These are phyloP conservation scores for Ypsolopha sequella DNA, from an alignment of 2,888 invertebrate genomes.

Conservation along the genomic window DNA sequence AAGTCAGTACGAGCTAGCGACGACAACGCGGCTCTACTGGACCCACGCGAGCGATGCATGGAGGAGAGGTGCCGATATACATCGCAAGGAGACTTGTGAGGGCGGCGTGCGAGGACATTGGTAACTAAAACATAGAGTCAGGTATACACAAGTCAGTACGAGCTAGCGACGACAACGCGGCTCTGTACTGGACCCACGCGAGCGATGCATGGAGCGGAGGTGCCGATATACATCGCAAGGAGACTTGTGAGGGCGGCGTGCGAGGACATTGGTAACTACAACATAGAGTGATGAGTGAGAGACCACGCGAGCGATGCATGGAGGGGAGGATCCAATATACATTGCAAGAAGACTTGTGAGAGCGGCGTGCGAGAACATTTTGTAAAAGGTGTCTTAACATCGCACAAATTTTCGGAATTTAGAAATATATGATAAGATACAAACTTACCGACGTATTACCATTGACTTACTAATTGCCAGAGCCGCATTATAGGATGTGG, in stretches of 20 bases:
- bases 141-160: slow-evolving; percentile 87
- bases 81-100: slow-evolving; percentile 82
- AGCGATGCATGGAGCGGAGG: slow-evolving; percentile 76
- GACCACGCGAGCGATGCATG: slow-evolving; percentile 32
- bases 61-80: slow-evolving; percentile 85
- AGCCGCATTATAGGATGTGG: no score
- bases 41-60: slow-evolving; percentile 81
- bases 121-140: slow-evolving; percentile 73
- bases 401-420: no score
- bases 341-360: slow-evolving; percentile 82
- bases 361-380: slow-evolving; percentile 84
- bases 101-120: slow-evolving; percentile 84
- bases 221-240: slow-evolving; percentile 82
- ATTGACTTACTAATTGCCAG: no score
- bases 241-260: slow-evolving; percentile 80
- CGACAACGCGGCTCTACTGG: slow-evolving; percentile 87
- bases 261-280: slow-evolving; percentile 86
- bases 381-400: no score
- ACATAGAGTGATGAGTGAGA: slow-evolving; percentile 24
- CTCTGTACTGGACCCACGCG: neutral
- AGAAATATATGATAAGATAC: no score
- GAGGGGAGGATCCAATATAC: slow-evolving; percentile 85
- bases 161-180: slow-evolving; percentile 36
- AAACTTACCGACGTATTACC: no score
- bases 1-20: slow-evolving; percentile 87